A percentile compares a stretch with the other conserved stretches of the same genome.
Evolutionary conservation across 2,797 vertebrate species (phyloP).

Genomic region (Lindbergichthys nudifrons): DNA sequence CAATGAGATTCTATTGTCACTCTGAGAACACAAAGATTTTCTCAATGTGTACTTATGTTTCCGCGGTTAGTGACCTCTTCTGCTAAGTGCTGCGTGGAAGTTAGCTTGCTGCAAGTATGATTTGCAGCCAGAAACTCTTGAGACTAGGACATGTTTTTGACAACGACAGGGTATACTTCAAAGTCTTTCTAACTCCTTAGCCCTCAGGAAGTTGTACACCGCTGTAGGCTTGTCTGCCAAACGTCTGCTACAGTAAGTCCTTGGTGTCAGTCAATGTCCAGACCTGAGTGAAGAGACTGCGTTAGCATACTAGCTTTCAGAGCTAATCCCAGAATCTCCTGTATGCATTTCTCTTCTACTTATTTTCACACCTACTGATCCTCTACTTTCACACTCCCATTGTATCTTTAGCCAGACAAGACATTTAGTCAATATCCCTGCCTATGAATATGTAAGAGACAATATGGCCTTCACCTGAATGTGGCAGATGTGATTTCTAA

Average conservation of each 20-base stretch:
- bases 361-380: conserved; percentile 66
- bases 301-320: conserved; percentile 55
- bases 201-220: conserved; percentile 31
- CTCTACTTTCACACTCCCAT: conserved; percentile 57
- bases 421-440: conserved; percentile 79
- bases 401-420: conserved; percentile 69
- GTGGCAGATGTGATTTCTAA: conserved; percentile 79
- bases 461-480: conserved; percentile 74
- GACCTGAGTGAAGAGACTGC: conserved; percentile 31
- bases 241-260: conserved; percentile 51
- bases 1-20: conserved; percentile 80
- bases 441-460: conserved; percentile 81
- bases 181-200: conserved; percentile 30
- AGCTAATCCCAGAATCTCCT: conserved; percentile 74
- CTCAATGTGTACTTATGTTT: conserved; percentile 33
- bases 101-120: conserved; percentile 51
- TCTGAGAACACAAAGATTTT: conserved; percentile 63
- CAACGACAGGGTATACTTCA: conserved; percentile 28
- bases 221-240: conserved; percentile 30
- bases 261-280: conserved; percentile 44
- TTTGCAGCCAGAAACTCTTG: conserved; percentile 43
- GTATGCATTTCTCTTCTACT: conserved; percentile 74
- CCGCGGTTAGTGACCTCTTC: conserved; percentile 65
- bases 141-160: conserved; percentile 36
- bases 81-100: conserved; percentile 39